Evolutionary conservation across 2,113 vertebrate species (phyloP).

Genomic region (Euleptes europaea): DNA sequence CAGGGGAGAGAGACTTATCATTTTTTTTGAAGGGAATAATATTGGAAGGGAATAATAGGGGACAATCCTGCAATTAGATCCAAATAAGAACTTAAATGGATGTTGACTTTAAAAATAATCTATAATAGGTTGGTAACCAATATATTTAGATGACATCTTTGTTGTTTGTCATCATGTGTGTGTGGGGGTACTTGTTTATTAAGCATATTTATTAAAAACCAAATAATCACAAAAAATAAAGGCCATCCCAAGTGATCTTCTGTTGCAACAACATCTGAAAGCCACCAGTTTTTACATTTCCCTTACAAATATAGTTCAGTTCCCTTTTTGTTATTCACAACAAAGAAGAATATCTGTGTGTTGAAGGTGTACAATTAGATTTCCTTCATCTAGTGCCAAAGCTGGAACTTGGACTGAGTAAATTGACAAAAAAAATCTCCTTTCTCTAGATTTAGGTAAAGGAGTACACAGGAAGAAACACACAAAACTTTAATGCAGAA

Average conservation of each 20-base stretch:
- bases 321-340: neutral
- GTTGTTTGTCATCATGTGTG: too few relatives aligned
- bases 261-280: neutral
- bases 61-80: too few relatives aligned
- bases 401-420: neutral
- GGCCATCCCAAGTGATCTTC: neutral
- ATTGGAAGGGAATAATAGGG: too few relatives aligned
- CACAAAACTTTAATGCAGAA: conserved; percentile 47
- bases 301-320: neutral
- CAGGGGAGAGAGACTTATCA: too few relatives aligned
- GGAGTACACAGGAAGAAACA: conserved; percentile 19
- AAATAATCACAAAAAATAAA: neutral
- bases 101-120: too few relatives aligned
- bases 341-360: neutral
- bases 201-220: too few relatives aligned
- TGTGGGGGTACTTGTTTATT: too few relatives aligned
- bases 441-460: conserved; percentile 11
- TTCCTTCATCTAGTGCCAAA: rapidly evolving
- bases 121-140: too few relatives aligned
- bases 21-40: too few relatives aligned
- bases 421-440: neutral
- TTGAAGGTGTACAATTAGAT: neutral
- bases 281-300: neutral
- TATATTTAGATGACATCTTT: too few relatives aligned
- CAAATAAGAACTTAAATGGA: too few relatives aligned